Evolutionary conservation across 1,140 invertebrate species (phyloP), one percentile per base, ranked within the genome.

Genomic region (Brachystomella parvula): DNA sequence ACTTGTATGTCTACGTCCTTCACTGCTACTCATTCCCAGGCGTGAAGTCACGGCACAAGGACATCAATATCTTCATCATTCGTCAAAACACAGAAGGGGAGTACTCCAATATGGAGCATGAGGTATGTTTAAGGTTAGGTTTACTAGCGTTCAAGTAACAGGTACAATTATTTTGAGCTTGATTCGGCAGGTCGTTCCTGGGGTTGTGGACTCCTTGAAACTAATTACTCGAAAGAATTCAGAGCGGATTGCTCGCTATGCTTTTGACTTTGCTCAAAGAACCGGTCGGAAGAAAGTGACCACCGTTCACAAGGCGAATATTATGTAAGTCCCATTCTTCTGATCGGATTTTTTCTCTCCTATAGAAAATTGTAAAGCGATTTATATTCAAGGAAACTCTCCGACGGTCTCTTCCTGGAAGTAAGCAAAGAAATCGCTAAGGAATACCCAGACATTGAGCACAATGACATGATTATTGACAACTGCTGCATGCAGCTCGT

Each of bases 381-480:
- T 47, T n/a, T n/a, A n/a, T n/a, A n/a, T n/a, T n/a, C n/a, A n/a
- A 65, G 64, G 64, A 62, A 66, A 28, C 58, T 61, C 19, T 66
- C 65, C 29, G 65, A 66, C 31, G 65, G 65, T 29, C 28, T 66
- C 2, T 66, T 66, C 29, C 47, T 66, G 32, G 59, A 66, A 17
- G 58, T 61, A n/a, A 30, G 33, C 19, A 26, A 35, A 31, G 32
- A 61, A 66, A 29, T 66, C 19, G 58, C 65, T 24, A 66, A 66
- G 44, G 87, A 96, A 70, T 96, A 96, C 76, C 93, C 92, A 21
- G 88, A 95, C n/a, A 89, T 98, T 68, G 83, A 89, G 75, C 92
- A 94, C 76, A 87, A 89, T 72, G 89, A 96, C 72, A 96, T 96
- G 90, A 98, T 98, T 75, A 94, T 98, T 70, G 95, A 98, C 78